Percentiles rank a stretch among this genome's conserved stretches.
These are phyloP conservation scores for Papilio protenor DNA, from an alignment of 2,888 invertebrate genomes.

Conservation along the genomic window DNA sequence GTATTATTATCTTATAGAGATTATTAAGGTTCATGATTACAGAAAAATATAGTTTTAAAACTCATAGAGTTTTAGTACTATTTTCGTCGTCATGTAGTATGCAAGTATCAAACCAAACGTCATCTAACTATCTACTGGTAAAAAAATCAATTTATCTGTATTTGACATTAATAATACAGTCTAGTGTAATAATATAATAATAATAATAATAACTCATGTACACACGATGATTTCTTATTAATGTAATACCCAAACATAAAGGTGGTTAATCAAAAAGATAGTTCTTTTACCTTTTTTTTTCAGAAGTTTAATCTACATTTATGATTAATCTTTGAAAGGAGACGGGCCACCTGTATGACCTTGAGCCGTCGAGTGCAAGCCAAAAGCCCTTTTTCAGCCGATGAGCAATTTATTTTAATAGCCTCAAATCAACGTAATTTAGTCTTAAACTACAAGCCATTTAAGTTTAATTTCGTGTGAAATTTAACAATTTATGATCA, in stretches of 20 bases:
- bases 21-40: neutral
- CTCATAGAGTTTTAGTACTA: neutral
- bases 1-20: neutral
- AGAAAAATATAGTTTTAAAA: neutral
- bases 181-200: no score
- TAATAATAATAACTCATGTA: no score
- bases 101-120: neutral
- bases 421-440: constrained; percentile 15
- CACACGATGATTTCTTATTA: no score
- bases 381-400: constrained; percentile 44
- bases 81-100: neutral
- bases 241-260: neutral
- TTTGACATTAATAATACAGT: neutral
- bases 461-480: neutral
- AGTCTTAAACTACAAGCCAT: neutral
- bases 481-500: neutral
- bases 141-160: neutral
- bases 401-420: constrained; percentile 18
- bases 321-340: constrained; percentile 44
- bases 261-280: neutral
- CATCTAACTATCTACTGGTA: neutral
- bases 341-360: constrained; percentile 47
- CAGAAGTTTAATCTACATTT: constrained; percentile 22
- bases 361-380: constrained; percentile 46
- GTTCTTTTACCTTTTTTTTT: no score